Percentiles rank a stretch among this genome's conserved stretches.
Conservation (phyloP, 2,113 vertebrate genomes). For the Phycodurus eques region DNA sequence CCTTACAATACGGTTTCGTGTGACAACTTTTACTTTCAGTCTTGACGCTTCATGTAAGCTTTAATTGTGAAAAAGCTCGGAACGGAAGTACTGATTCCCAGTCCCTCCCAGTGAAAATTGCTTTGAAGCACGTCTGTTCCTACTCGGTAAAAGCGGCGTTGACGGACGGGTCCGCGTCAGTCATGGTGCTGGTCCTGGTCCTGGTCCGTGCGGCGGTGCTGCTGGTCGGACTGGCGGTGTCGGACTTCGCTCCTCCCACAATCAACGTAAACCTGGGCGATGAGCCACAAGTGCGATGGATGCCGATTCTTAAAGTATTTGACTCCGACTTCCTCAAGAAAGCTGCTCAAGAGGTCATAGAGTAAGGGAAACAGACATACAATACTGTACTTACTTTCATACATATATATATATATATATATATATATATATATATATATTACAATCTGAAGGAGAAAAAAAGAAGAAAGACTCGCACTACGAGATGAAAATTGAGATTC, state of each 20-base stretch:
- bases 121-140: background rate
- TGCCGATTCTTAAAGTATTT: conserved; percentile 49
- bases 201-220: background rate
- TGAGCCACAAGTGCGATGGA: conserved; percentile 61
- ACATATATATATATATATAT: no score
- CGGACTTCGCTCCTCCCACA: conserved; percentile 48
- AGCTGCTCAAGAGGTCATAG: conserved; percentile 64
- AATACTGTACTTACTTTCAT: background rate
- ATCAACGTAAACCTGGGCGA: conserved; percentile 70
- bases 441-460: no score
- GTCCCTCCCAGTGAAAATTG: background rate
- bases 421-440: no score
- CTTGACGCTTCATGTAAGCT: background rate
- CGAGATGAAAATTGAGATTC: no score
- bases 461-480: no score
- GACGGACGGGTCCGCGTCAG: background rate
- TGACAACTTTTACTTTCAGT: no score
- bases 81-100: conserved; percentile 14
- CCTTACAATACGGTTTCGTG: no score
- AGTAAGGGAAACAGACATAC: conserved; percentile 55
- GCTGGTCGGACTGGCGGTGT: conserved; percentile 17
- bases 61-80: background rate
- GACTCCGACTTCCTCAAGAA: conserved; percentile 52
- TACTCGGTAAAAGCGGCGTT: background rate
- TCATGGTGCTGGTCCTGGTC: background rate